These are phyloP conservation scores for Nesometra sesokonis DNA, from an alignment of 35 echinoderm and acorn worm genomes.

Conservation along the genomic window DNA sequence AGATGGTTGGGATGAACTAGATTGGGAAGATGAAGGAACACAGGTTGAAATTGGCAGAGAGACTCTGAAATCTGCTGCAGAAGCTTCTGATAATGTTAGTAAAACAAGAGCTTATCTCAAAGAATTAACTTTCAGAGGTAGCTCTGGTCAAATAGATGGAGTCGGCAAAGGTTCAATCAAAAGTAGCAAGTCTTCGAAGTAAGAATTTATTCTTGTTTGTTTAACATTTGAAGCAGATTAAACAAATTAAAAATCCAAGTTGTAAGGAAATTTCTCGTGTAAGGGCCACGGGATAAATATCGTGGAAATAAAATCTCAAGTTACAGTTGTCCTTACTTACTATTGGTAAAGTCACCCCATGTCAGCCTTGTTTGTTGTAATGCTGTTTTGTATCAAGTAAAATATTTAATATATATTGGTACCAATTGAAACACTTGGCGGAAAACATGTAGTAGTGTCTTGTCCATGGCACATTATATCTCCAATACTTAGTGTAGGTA, in stretches of 20 bases:
- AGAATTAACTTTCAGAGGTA: not conserved
- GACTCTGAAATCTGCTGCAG: conserved; percentile 34
- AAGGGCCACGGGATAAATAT: too few relatives aligned
- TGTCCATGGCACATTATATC: too few relatives aligned
- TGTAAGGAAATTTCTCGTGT: not conserved
- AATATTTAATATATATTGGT: too few relatives aligned
- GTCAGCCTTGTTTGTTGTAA: too few relatives aligned
- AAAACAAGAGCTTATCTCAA: not conserved
- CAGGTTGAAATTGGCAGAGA: conserved; percentile 49
- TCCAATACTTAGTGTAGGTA: too few relatives aligned
- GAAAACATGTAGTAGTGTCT: too few relatives aligned
- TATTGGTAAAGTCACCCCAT: too few relatives aligned
- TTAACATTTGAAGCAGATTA: not conserved
- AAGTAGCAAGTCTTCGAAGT: not conserved
- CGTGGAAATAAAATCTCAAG: too few relatives aligned
- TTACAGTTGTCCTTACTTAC: too few relatives aligned
- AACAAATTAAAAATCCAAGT: not conserved
- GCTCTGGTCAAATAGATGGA: conserved; percentile 8
- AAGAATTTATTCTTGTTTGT: not conserved
- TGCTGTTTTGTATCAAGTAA: too few relatives aligned
- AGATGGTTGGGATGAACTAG: conserved; percentile 10
- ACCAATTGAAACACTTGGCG: too few relatives aligned
- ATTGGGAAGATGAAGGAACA: conserved; percentile 46
- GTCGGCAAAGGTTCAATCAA: conserved; percentile 1
- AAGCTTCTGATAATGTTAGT: not conserved